Percentiles rank a stretch among this genome's conserved stretches.
phyloP scores from a whole-genome alignment of 1,140 invertebrate genomes.

The Trachymyrmex septentrionalis region DNA sequence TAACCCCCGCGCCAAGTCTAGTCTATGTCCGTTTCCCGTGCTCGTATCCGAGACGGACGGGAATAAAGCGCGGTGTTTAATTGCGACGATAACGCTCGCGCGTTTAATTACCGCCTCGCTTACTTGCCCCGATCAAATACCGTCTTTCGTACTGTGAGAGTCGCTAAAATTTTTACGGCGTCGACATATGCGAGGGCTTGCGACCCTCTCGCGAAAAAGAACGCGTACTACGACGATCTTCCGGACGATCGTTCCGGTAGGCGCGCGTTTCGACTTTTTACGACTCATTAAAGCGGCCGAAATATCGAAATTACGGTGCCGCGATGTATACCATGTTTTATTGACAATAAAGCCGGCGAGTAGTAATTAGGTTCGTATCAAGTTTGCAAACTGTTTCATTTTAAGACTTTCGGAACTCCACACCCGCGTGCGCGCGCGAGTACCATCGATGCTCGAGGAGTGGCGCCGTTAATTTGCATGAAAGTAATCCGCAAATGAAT shows the following conservation, averaged over 20 bases:
- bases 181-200: slow-evolving; percentile 21
- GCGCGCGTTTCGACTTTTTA: slow-evolving; percentile 33
- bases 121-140: neutral
- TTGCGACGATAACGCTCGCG: slow-evolving; percentile 21
- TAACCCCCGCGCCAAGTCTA: slow-evolving; percentile 14
- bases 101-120: slow-evolving; percentile 40
- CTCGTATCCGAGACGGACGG: slow-evolving; percentile 32
- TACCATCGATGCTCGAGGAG: slow-evolving; percentile 51
- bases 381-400: slow-evolving; percentile 63
- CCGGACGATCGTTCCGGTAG: slow-evolving; percentile 2
- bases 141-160: neutral
- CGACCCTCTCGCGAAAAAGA: slow-evolving; percentile 1
- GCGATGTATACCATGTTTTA: slow-evolving; percentile 49
- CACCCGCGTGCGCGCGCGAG: slow-evolving; percentile 27
- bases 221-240: slow-evolving; percentile 27
- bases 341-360: slow-evolving; percentile 47
- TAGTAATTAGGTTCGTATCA: slow-evolving; percentile 59
- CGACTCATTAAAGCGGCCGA: slow-evolving; percentile 54
- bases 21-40: slow-evolving; percentile 37
- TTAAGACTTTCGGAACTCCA: slow-evolving; percentile 60
- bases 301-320: slow-evolving; percentile 51
- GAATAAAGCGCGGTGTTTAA: slow-evolving; percentile 29
- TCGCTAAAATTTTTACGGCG: slow-evolving; percentile 46
- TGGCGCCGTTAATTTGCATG: slow-evolving; percentile 62
- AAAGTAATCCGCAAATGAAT: slow-evolving; percentile 65